Evolutionary conservation across 2,797 vertebrate species (phyloP).

Genomic region (Aulostomus chinensis): DNA sequence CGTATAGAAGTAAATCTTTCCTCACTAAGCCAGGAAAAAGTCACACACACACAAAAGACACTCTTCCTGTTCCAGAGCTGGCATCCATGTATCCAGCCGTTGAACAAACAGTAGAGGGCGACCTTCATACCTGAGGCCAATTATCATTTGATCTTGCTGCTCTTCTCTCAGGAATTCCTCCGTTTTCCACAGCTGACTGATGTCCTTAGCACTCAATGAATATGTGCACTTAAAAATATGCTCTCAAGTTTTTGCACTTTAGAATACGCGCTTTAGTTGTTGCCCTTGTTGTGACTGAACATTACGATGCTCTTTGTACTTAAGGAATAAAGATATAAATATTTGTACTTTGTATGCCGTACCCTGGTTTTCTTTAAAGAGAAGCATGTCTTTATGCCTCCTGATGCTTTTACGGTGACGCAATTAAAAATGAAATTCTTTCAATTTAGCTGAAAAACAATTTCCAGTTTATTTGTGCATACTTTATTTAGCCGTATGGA

Average conservation of each 20-base stretch:
- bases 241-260: background rate
- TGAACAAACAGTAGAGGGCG: background rate
- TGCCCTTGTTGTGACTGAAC: background rate
- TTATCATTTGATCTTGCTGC: background rate
- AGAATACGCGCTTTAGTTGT: background rate
- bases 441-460: no score
- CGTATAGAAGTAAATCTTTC: no score
- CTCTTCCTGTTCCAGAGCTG: no score
- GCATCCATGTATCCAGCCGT: background rate
- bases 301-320: background rate
- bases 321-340: no score
- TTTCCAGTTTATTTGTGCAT: background rate
- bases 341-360: no score
- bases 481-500: constrained; percentile 11
- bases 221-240: background rate
- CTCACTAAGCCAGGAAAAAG: no score
- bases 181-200: background rate
- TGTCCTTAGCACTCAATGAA: background rate
- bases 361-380: no score
- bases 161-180: background rate
- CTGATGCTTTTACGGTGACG: no score
- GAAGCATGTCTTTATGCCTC: no score
- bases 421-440: no score
- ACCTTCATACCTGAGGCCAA: background rate
- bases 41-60: no score